Base-by-base conservation (phyloP, 2,797 vertebrate species). In the Notoglanidium macrostoma region DNA sequence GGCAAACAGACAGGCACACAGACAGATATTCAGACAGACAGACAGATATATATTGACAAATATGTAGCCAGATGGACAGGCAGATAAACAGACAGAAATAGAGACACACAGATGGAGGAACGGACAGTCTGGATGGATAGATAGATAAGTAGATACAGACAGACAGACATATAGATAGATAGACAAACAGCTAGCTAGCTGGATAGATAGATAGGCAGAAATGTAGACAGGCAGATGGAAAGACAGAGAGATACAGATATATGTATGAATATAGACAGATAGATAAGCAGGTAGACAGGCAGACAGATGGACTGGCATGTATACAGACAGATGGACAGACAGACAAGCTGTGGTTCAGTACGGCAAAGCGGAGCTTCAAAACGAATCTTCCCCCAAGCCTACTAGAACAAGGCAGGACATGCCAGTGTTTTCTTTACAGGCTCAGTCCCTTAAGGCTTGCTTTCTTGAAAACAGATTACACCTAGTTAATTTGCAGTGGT, bases 401-500 rank as follows among this genome's bases (percentile, higher is more conserved):
- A 29, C 59, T 2, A 17, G 29, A 55, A 78, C 61, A 55, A 86
- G 61, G 26, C 9, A 68, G 76, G 63, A 12, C 85, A 80, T 59
- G 63, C 19, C 70, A 35, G 46, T 55, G 46, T 67, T 74, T 61
- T 54, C 65, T 74, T 51, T 73, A 17, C 79, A n/a, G 79, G 72
- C 51, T 76, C n/a, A 26, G 17, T 59, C 46, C 59, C 29, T 79
- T 55, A 65, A 78, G 74, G 74, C 74, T 54, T 77, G 61, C 74
- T 54, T 86, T 78, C 74, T 65, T 21, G 46, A 54, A 57, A 85
- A 65, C 57, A 51, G 44, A 85, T 77, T 77, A 54, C 61, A 67
- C 19, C 84, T 76, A 44, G 76, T 86, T 55, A n/a, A 80, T 80
- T 19, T 86, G 63, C 85, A 23, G 35, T 67, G 61, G 57, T 68